Evolutionary conservation across 2,797 vertebrate genomes (phyloP).

Genomic region (Enteromius trimaculatus): DNA sequence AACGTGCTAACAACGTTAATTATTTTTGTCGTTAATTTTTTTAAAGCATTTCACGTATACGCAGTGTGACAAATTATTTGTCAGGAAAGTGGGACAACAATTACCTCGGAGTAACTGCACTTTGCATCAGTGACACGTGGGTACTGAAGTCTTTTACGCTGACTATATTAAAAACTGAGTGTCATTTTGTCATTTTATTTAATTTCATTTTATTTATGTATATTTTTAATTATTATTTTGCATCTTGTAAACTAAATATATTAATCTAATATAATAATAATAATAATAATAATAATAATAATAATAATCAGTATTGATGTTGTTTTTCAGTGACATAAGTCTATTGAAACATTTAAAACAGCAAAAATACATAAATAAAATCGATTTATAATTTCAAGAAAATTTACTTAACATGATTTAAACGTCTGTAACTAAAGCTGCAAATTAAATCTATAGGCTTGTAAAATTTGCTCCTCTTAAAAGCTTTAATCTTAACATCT

Average conservation of each 20-base stretch:
- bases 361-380: not conserved
- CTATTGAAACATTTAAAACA: not conserved
- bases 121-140: too few species aligned
- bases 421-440: conserved; percentile 25
- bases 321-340: not conserved
- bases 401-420: not conserved
- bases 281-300: not conserved
- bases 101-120: too few species aligned
- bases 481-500: not conserved
- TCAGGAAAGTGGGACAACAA: too few species aligned
- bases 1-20: too few species aligned
- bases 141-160: too few species aligned
- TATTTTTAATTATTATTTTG: not conserved
- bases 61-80: too few species aligned
- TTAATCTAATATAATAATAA: too few species aligned
- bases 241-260: not conserved
- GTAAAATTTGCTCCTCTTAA: not conserved
- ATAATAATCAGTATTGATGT: not conserved
- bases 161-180: too few species aligned
- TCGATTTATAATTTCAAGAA: not conserved
- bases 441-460: conserved; percentile 17
- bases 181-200: too few species aligned
- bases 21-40: too few species aligned
- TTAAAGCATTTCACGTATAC: too few species aligned
- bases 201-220: not conserved